phyloP scores from a whole-genome alignment of 1,140 invertebrate species.

The Diploscapter pachys region DNA sequence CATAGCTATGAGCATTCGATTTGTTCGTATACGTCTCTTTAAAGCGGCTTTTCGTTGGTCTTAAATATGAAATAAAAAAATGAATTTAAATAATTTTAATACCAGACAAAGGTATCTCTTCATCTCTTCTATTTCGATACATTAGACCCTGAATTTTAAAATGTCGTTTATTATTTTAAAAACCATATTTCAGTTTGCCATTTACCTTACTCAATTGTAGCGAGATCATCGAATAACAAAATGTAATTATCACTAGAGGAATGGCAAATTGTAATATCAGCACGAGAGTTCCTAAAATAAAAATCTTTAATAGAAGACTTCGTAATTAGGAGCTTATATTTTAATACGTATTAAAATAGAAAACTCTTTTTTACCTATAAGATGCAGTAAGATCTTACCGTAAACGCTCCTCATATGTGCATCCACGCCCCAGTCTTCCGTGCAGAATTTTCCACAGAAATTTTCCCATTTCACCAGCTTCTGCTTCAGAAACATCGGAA shows the following conservation, averaged over 20 bases:
- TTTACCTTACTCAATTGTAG: conserved; percentile 71
- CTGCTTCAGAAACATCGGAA: conserved; percentile 40
- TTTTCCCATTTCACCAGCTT: conserved; percentile 31
- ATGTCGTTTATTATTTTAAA: neutral
- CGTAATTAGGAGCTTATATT: neutral
- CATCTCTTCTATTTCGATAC: conserved; percentile 20
- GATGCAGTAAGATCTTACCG: conserved; percentile 8
- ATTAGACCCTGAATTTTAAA: neutral
- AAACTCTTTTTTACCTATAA: neutral
- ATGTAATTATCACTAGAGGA: conserved; percentile 84
- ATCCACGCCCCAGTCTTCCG: conserved; percentile 39
- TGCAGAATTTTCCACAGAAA: conserved; percentile 39
- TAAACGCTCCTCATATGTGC: conserved; percentile 28
- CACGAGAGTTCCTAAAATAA: conserved; percentile 33
- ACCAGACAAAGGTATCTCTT: conserved; percentile 9
- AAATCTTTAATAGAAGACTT: no score
- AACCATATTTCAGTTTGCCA: conserved; percentile 16
- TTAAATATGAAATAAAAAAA: no score
- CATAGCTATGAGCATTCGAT: conserved; percentile 92
- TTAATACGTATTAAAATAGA: neutral
- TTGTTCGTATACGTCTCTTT: conserved; percentile 69
- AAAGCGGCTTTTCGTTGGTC: conserved; percentile 33
- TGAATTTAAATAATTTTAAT: neutral
- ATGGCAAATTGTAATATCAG: conserved; percentile 76
- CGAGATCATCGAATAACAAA: conserved; percentile 87